Evolutionary conservation across 2,113 vertebrate species (phyloP), one percentile per base, ranked within the genome.

Genomic region (Hyperoodon ampullatus): DNA sequence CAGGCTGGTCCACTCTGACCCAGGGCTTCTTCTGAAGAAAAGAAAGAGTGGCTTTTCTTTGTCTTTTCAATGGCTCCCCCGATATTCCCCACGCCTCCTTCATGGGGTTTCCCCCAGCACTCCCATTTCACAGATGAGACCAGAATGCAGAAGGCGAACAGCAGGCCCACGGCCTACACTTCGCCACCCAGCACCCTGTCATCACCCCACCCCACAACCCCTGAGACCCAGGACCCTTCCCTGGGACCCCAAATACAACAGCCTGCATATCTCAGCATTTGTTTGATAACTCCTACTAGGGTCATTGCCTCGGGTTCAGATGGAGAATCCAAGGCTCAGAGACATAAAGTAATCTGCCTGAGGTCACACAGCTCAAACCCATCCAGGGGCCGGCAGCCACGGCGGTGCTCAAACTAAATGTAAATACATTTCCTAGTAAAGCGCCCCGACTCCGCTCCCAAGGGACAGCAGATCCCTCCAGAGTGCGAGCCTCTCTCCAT

Each of bases 321-420:
- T 15, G 8, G 23, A 50, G 47, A 39, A n/a, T 13, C 14, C 23
- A 30, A n/a, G 35, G 19, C 50, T 70, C 70, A 58, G 83, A 80
- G 87, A 75, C 23, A 30, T 7, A 68, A 61, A 66, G 77, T 35
- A 3, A 58, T 11, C 82, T 68, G 44, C 61, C 86, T 26, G 35
- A 68, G 35, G 63, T 35, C 82, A 74, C 78, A 77, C 58, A 11
- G 88, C 35, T 55, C 16, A 14, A 39, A 19, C 23, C 6, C 35
- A 47, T 4, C 74, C 72, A 24, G 6, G 26, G n/a, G 7, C 42
- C 47, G 66, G 18, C 0, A 50, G 42, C 50, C 15, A 10, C 3
- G 23, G 23, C 7, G 28, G 8, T 0, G 0, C 19, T 72, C 13
- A 28, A 72, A 61, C 1, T 5, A 3, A 75, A 47, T 6, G 13